These are phyloP conservation scores for Polylopha cassiicola DNA, from an alignment of 2,888 invertebrate species.

Conservation along the genomic window DNA sequence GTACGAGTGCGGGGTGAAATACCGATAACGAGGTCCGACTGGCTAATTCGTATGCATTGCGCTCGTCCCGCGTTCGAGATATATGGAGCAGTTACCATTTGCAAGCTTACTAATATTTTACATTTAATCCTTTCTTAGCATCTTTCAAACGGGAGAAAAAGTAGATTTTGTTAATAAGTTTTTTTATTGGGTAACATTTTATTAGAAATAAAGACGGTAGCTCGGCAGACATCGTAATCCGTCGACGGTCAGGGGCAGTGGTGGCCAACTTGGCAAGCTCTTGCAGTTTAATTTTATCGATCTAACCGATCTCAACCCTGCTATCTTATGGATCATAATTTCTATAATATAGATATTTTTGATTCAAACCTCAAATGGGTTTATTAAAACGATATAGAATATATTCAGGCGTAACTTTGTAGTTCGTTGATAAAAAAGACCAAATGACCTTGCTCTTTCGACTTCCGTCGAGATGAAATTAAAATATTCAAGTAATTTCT, in stretches of 20 bases:
- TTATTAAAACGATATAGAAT: too few relatives aligned
- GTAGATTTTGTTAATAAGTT: too few relatives aligned
- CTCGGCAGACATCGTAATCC: constrained; percentile 11
- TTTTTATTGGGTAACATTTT: too few relatives aligned
- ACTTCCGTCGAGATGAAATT: too few relatives aligned
- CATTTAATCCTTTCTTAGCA: constrained; percentile 1
- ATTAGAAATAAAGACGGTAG: constrained; percentile 16
- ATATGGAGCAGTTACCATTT: constrained; percentile 13
- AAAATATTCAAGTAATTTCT: too few relatives aligned
- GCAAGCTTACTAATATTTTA: constrained; percentile 9
- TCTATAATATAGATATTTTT: constrained; percentile 20
- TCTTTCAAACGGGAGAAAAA: neutral
- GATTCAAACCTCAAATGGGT: too few relatives aligned
- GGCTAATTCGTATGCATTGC: constrained; percentile 31
- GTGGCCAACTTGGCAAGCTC: constrained; percentile 67
- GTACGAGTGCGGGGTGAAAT: constrained; percentile 14
- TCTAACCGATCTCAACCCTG: constrained; percentile 27
- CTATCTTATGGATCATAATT: constrained; percentile 24
- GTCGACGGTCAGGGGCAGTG: constrained; percentile 49
- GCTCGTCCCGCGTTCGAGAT: constrained; percentile 23
- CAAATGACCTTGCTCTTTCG: too few relatives aligned
- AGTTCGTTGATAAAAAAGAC: too few relatives aligned
- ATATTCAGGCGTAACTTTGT: too few relatives aligned
- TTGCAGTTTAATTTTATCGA: constrained; percentile 61
- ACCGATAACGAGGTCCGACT: constrained; percentile 21